phyloP scores from a whole-genome alignment of 2,797 vertebrate species.

The Syngnathus acus region DNA sequence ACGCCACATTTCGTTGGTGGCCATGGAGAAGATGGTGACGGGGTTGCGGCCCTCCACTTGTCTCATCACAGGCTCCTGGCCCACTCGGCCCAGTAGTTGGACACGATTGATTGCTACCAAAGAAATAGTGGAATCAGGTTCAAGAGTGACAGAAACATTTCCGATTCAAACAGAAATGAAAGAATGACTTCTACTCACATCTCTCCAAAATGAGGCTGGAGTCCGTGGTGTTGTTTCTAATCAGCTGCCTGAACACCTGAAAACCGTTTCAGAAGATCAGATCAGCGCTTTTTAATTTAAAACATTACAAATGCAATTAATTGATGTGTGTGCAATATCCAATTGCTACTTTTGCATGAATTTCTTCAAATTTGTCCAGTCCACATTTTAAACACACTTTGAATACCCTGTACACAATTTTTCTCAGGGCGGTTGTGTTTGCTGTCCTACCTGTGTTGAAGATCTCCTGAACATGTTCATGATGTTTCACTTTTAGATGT shows the following conservation, averaged over 20 bases:
- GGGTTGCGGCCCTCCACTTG: conserved; percentile 92
- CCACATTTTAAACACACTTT: too few species aligned
- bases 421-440: too few species aligned
- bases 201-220: conserved; percentile 78
- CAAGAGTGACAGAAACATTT: too few species aligned
- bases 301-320: too few species aligned
- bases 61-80: conserved; percentile 97
- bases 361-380: not conserved
- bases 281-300: too few species aligned
- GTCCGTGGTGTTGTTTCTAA: conserved; percentile 72
- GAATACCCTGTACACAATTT: too few species aligned
- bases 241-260: conserved; percentile 78
- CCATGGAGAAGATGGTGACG: conserved; percentile 94
- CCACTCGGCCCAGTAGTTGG: conserved; percentile 89
- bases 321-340: too few species aligned
- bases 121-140: not conserved
- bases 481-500: not conserved
- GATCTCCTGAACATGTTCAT: conserved; percentile 59
- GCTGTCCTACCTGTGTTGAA: conserved; percentile 57
- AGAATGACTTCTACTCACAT: conserved; percentile 73
- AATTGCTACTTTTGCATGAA: too few species aligned
- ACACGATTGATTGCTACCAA: conserved; percentile 85
- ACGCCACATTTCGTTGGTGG: conserved; percentile 97
- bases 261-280: not conserved
- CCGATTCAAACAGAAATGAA: not conserved